Base-by-base conservation (phyloP, 2,797 vertebrate genomes). In the Cetoscarus ocellatus region DNA sequence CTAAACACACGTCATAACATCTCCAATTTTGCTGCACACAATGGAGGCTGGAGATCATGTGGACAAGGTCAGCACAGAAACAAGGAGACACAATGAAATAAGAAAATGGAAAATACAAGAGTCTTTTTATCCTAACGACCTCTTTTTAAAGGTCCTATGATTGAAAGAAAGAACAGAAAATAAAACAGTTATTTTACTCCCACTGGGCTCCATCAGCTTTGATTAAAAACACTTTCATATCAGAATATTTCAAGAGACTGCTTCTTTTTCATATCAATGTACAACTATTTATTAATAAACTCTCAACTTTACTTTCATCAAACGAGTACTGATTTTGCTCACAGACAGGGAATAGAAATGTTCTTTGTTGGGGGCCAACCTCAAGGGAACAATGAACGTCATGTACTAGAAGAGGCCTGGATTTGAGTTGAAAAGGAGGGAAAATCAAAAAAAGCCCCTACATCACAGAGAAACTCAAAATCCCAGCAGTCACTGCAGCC, bases 191-290 rank as follows among this genome's bases (percentile, higher is more conserved):
- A 7, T 61, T 27, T 79, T 55, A 64, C 64, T 70, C 43, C 65
- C 58, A 42, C 5, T 18, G 9, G 55, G 62, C 52, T 57, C 42
- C 27, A 3, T 17, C 18, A 11, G 19, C 62, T 63, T 38, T 70
- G 59, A 84, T 68, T 61, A 61, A 75, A 74, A 83, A 63, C 58
- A 56, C 47, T 51, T 64, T n/a, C 14, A 49, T 15, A 53, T 44
- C 40, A 19, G 10, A 70, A 60, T 18, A 69, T 47, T 59, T 65
- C 15, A 57, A 57, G 54, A 66, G 19, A 49, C n/a, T 36, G 10
- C 27, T 18, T 11, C 38, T 67, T 70, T 67, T 38, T 65, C 8
- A 58, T 59, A 56, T 43, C 17, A 0, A 15, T 44, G 19, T 27
- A 27, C 19, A 3, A 75, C 53, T 43, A 54, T 49, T 67, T 47